Percentiles rank a stretch among this genome's conserved stretches.
phyloP scores from a whole-genome alignment of 2,113 vertebrate species.

The Etia nguti region DNA sequence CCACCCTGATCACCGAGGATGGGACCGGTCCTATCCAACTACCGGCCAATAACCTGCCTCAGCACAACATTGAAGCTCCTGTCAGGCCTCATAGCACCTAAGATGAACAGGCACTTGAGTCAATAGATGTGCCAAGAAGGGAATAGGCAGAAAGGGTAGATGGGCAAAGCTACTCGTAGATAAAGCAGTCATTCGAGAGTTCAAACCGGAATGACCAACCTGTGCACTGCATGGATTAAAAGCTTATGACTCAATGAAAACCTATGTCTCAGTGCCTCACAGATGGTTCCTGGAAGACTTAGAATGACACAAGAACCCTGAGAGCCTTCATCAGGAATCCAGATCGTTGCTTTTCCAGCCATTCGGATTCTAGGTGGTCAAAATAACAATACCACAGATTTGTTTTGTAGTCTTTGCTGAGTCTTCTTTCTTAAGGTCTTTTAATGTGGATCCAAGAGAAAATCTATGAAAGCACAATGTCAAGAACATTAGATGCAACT shows the following conservation, averaged over 20 bases:
- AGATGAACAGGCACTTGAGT: no score
- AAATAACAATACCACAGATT: background rate
- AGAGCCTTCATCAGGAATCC: no score
- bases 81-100: background rate
- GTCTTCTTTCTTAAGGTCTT: background rate
- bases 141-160: no score
- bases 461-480: background rate
- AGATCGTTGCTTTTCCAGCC: background rate
- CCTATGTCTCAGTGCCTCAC: no score
- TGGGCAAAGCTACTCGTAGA: no score
- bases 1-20: background rate
- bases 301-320: no score
- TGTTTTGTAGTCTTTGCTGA: background rate
- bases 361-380: background rate
- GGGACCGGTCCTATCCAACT: background rate
- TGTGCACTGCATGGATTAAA: no score
- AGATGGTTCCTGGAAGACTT: no score
- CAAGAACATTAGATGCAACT: background rate
- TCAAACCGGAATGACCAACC: no score
- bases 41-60: background rate
- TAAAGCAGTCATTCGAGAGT: no score
- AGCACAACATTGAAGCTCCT: background rate
- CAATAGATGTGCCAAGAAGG: no score
- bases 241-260: no score
- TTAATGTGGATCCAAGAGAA: background rate